A percentile compares a stretch with the other conserved stretches of the same genome.
Conservation (phyloP, 2,888 invertebrate genomes). For the Pyrrhia umbra region DNA sequence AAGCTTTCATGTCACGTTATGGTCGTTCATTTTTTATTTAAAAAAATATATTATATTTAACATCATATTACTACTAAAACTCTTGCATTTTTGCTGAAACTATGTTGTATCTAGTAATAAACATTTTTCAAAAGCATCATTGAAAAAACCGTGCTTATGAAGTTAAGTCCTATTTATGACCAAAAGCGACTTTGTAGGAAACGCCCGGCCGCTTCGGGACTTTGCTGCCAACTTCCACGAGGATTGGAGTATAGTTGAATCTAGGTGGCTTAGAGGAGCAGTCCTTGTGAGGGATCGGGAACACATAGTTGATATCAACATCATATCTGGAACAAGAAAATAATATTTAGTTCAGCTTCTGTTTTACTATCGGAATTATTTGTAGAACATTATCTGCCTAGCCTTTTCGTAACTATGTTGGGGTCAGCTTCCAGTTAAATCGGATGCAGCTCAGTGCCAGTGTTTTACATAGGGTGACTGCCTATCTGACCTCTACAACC, state of each 20-base stretch:
- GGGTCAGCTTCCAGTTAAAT: too few relatives aligned
- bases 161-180: slow-evolving; percentile 63
- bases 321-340: slow-evolving; percentile 90
- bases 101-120: too few relatives aligned
- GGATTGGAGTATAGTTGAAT: slow-evolving; percentile 77
- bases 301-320: slow-evolving; percentile 96
- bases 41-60: neutral
- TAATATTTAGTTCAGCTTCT: neutral
- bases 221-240: slow-evolving; percentile 81
- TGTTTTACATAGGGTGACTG: too few relatives aligned
- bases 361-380: too few relatives aligned
- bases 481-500: too few relatives aligned
- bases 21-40: neutral
- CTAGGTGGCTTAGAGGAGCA: slow-evolving; percentile 88
- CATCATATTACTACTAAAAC: slow-evolving; percentile 1
- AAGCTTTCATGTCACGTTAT: slow-evolving; percentile 2
- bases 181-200: slow-evolving; percentile 78
- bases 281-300: slow-evolving; percentile 94
- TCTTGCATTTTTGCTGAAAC: neutral
- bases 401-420: too few relatives aligned
- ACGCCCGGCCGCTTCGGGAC: slow-evolving; percentile 77
- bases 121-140: too few relatives aligned
- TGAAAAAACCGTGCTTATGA: too few relatives aligned
- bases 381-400: too few relatives aligned
- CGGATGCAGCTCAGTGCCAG: too few relatives aligned